Evolutionary conservation across 2,113 vertebrate species (phyloP).

Genomic region (Tamias sibiricus): DNA sequence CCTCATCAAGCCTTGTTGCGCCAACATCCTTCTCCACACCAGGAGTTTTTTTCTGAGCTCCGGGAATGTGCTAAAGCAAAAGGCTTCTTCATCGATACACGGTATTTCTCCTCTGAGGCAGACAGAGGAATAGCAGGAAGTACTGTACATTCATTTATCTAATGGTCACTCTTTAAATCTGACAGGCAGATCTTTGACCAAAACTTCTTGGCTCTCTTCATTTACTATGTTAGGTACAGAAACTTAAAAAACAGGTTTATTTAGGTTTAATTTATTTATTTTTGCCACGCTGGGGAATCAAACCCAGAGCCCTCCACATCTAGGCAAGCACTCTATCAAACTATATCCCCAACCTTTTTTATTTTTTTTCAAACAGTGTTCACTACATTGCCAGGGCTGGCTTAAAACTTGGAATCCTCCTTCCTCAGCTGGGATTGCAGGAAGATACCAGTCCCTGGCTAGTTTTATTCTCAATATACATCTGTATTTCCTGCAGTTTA

Average conservation of each 20-base stretch:
- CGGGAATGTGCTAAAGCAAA: constrained; percentile 90
- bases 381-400: not conserved
- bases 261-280: not conserved
- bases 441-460: not conserved
- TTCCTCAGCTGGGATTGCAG: not conserved
- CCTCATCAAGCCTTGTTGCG: constrained; percentile 94
- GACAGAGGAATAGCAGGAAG: not conserved
- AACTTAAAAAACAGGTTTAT: not conserved
- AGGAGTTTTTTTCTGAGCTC: constrained; percentile 94
- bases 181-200: not conserved
- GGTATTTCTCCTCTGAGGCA: constrained; percentile 83
- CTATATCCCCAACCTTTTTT: not conserved
- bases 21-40: constrained; percentile 92
- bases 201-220: not conserved
- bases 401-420: not conserved
- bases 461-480: not conserved
- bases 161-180: not conserved
- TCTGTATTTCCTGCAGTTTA: not conserved
- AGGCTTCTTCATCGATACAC: constrained; percentile 93
- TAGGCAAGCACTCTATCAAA: not conserved
- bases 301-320: not conserved
- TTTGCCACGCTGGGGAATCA: not conserved
- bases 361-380: not conserved
- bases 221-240: not conserved
- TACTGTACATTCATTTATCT: not conserved